Evolutionary conservation across 2,797 vertebrate species (phyloP).

Genomic region (Eremophila alpestris): DNA sequence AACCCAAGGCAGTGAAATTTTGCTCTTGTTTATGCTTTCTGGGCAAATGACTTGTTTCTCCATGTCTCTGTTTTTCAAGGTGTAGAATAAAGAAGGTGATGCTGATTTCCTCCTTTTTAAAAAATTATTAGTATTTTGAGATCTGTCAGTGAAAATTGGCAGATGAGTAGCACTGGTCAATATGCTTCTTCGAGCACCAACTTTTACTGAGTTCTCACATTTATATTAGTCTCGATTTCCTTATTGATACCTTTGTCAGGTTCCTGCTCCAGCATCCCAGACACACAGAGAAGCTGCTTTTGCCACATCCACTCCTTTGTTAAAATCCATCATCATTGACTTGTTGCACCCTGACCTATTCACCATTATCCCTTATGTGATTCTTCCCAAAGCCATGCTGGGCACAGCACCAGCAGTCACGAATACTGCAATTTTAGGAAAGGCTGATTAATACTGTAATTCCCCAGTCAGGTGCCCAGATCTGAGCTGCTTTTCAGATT

Average conservation of each 20-base stretch:
- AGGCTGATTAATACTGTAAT: neutral
- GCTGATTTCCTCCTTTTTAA: neutral
- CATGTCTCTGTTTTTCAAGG: neutral
- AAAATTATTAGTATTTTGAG: neutral
- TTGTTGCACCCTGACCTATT: neutral
- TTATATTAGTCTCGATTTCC: neutral
- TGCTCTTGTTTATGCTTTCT: neutral
- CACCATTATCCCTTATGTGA: neutral
- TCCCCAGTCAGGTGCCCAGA: neutral
- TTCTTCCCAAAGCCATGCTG: neutral
- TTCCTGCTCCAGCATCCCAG: neutral
- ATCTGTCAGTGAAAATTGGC: neutral
- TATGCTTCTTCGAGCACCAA: neutral
- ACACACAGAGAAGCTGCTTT: neutral
- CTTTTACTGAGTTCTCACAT: neutral
- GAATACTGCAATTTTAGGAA: neutral
- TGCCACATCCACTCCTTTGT: neutral
- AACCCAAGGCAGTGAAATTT: neutral
- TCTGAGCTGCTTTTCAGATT: neutral
- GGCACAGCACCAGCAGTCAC: neutral
- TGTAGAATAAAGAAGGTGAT: neutral
- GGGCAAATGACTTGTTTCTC: neutral
- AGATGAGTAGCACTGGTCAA: neutral
- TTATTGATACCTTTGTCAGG: neutral
- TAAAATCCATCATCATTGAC: constrained; percentile 6